Conservation (phyloP, 2,888 invertebrate genomes). For the Diplazon laetatorius region DNA sequence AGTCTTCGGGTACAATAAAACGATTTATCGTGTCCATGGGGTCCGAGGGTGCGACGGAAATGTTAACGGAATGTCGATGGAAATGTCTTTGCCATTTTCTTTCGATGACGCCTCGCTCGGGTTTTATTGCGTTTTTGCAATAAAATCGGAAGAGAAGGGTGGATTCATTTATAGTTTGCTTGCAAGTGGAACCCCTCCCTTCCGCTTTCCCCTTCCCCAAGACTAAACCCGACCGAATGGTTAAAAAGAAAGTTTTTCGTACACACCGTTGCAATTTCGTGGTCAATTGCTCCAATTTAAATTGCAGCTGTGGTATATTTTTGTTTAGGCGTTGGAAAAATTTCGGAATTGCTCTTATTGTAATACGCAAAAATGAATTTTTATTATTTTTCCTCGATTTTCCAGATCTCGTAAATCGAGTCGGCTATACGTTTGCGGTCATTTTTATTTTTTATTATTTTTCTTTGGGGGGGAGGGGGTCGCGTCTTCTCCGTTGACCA, state of each 20-base stretch:
- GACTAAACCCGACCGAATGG: conserved; percentile 15
- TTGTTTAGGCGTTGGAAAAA: background rate
- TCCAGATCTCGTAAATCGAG: conserved; percentile 2
- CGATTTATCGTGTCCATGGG: conserved; percentile 1
- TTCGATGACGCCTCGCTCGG: background rate
- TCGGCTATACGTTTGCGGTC: conserved; percentile 5
- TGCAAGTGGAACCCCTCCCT: too few species aligned
- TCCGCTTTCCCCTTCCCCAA: too few species aligned
- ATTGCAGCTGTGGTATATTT: conserved; percentile 30
- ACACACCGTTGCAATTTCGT: background rate
- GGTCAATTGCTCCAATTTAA: conserved; percentile 56
- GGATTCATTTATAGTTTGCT: background rate
- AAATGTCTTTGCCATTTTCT: conserved; percentile 8
- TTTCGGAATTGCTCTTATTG: background rate
- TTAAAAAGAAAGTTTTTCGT: conserved; percentile 14
- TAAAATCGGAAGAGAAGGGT: conserved; percentile 25
- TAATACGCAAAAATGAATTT: too few species aligned
- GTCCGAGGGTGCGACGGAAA: background rate
- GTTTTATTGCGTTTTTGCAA: conserved; percentile 14
- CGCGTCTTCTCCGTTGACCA: too few species aligned
- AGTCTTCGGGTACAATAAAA: conserved; percentile 26
- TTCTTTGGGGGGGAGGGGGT: too few species aligned
- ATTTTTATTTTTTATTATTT: background rate
- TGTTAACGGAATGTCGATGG: background rate
- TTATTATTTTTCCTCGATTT: background rate